Conservation (phyloP, 2,888 invertebrate genomes). For the Eremobia ochroleuca region DNA sequence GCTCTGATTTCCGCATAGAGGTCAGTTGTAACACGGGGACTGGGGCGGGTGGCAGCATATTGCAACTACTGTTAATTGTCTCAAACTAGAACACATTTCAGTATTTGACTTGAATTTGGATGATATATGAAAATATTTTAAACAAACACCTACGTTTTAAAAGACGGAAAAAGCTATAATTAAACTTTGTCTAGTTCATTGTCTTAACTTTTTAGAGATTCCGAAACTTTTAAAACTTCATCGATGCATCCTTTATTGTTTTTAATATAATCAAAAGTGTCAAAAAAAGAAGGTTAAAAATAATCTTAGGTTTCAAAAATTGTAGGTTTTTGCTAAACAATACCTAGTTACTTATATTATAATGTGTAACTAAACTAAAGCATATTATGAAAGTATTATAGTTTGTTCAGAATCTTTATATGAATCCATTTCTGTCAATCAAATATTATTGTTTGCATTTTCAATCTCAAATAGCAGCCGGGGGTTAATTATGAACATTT, state of each 20-base stretch:
- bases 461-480: no score
- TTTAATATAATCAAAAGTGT: not conserved
- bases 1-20: constrained; percentile 40
- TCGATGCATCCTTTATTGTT: not conserved
- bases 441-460: no score
- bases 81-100: constrained; percentile 21
- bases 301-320: not conserved
- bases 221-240: not conserved
- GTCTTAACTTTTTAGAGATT: not conserved
- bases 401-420: no score
- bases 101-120: constrained; percentile 19
- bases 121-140: constrained; percentile 2
- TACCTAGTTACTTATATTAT: no score
- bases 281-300: not conserved
- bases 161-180: not conserved
- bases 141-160: not conserved
- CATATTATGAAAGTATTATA: no score
- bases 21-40: constrained; percentile 25
- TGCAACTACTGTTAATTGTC: constrained; percentile 30
- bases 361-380: no score
- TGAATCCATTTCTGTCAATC: no score
- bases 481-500: no score
- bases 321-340: no score
- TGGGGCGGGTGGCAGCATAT: constrained; percentile 13
- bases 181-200: not conserved